Percentiles rank a stretch among this genome's conserved stretches.
These are phyloP conservation scores for Gila orcuttii DNA, from an alignment of 2,113 vertebrate species.

Conservation along the genomic window DNA sequence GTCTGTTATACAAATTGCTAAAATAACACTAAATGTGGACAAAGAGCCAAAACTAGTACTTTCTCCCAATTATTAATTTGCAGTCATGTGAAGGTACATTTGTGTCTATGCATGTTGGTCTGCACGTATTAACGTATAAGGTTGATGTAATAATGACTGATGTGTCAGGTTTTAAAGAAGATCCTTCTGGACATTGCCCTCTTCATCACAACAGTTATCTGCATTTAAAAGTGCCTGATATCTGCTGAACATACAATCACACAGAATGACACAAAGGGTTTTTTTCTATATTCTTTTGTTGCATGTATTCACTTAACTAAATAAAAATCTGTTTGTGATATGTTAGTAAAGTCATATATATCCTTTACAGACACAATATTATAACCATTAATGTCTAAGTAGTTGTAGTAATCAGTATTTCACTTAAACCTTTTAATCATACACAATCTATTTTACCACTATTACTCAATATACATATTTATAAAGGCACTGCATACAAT, in stretches of 20 bases:
- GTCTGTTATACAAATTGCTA: neutral
- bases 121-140: neutral
- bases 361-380: neutral
- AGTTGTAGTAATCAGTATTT: too few species aligned
- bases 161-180: conserved; percentile 7
- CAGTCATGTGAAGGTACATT: neutral
- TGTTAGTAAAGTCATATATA: neutral
- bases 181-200: conserved; percentile 65
- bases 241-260: conserved; percentile 22
- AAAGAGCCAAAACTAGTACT: neutral
- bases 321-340: neutral
- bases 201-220: conserved; percentile 26
- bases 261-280: neutral
- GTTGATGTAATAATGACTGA: conserved; percentile 50
- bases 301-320: neutral
- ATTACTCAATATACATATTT: conserved; percentile 3
- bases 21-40: neutral
- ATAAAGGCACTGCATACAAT: neutral
- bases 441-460: neutral
- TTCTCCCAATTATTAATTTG: neutral
- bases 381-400: neutral
- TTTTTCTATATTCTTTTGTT: neutral
- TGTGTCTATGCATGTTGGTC: neutral
- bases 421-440: neutral
- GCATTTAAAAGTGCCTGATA: conserved; percentile 4